A percentile compares a stretch with the other conserved stretches of the same genome.
These are phyloP conservation scores for Sinocyclocheilus rhinocerous DNA, from an alignment of 2,113 vertebrate species.

Conservation along the genomic window DNA sequence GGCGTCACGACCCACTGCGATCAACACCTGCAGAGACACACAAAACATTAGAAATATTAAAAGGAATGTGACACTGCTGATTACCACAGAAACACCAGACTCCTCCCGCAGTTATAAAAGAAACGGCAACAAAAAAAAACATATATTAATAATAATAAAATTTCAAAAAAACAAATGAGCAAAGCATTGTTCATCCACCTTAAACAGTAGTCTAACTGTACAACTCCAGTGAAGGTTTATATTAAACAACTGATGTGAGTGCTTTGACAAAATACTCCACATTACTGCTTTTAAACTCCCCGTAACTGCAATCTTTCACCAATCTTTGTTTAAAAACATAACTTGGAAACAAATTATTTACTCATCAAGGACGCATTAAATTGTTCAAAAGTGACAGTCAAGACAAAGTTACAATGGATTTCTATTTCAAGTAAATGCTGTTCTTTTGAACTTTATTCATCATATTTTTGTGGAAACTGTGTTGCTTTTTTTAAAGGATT, in stretches of 20 bases:
- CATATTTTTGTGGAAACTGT: too few relatives aligned
- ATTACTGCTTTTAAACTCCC: too few relatives aligned
- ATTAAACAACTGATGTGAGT: not conserved
- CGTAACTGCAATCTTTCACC: too few relatives aligned
- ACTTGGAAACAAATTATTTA: too few relatives aligned
- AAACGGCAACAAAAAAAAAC: not conserved
- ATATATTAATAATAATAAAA: not conserved
- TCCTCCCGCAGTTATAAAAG: not conserved
- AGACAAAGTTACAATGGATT: too few relatives aligned
- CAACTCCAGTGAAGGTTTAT: not conserved
- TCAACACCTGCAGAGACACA: constrained; percentile 80
- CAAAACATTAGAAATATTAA: not conserved
- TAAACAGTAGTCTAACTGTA: not conserved
- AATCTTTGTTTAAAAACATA: too few relatives aligned
- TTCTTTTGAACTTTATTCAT: too few relatives aligned
- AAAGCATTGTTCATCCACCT: not conserved
- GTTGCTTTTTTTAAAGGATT: too few relatives aligned
- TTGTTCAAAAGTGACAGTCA: too few relatives aligned
- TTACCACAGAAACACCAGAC: not conserved
- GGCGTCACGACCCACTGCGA: constrained; percentile 90
- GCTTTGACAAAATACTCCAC: too few relatives aligned
- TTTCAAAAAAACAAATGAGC: not conserved
- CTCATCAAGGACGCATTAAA: too few relatives aligned
- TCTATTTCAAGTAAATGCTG: too few relatives aligned
- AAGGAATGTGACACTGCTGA: not conserved